Conservation (phyloP, 2,113 vertebrate genomes). For the Lagopus leucura region DNA sequence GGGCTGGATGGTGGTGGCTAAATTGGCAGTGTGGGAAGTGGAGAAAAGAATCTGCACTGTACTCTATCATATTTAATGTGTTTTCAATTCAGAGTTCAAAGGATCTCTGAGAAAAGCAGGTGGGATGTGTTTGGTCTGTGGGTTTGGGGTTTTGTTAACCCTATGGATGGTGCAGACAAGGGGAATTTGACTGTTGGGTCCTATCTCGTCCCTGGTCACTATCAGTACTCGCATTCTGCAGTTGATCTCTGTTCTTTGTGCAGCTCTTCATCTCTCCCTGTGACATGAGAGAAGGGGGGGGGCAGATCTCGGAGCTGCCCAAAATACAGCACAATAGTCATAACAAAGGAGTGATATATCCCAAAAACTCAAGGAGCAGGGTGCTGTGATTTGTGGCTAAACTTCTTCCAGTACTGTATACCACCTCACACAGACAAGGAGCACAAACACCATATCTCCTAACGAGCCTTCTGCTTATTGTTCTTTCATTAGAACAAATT, state of each 20-base stretch:
- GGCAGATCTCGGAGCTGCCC: fast-evolving
- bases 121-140: not conserved
- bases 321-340: not conserved
- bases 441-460: not conserved
- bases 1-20: not conserved
- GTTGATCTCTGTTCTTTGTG: not conserved
- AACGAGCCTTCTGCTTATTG: not conserved
- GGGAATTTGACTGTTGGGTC: not conserved
- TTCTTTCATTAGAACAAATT: slow-evolving; percentile 39
- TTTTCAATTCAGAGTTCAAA: not conserved
- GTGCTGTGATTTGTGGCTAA: not conserved
- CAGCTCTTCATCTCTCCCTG: not conserved
- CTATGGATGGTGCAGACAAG: not conserved
- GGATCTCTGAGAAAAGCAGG: not conserved
- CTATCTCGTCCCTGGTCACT: not conserved
- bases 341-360: not conserved
- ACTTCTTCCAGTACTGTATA: not conserved
- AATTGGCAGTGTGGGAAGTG: not conserved
- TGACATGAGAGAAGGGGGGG: not conserved
- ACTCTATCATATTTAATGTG: not conserved
- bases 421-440: not conserved
- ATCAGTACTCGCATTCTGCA: not conserved
- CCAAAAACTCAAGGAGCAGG: not conserved
- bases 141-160: not conserved
- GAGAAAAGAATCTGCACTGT: not conserved